Base-by-base conservation (phyloP, 2,797 vertebrate species). In the Aphelocoma californica region DNA sequence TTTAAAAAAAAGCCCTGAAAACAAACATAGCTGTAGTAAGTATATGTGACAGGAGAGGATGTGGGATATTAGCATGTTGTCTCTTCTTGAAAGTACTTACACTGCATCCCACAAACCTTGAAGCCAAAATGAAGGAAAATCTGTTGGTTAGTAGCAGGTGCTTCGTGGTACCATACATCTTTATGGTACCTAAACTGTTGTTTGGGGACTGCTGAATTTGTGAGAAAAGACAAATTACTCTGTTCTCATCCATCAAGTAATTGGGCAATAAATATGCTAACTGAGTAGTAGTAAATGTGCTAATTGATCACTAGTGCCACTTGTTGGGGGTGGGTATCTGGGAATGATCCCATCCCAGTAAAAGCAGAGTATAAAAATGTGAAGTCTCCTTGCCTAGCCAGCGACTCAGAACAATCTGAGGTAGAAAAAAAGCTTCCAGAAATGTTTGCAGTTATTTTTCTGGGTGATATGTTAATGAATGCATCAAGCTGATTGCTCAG, bases 401-500 rank as follows among this genome's bases (percentile, higher is more conserved):
- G 73, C 9, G 29, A 72, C 25, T 90, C 32, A 5, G 34, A 90
- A 85, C 19, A 50, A 36, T 50, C 36, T 53, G 51, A 85, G 71
- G 18, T n/a, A 44, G 56, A 66, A 75, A 40, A 78, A 91, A 65
- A 94, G 14, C 77, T 91, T 81, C 60, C 67, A 47, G 80, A 84
- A 91, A 84, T 67, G 34, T 82, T 70, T 69, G 64, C 60, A 71
- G 36, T 88, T 92, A 10, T 91, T 79, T 96, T 94, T 81, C 80
- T 90, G 79, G 91, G 66, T 71, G 90, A 79, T 91, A 56, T 58
- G 48, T 94, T 96, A 94, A 93, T 94, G 79, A 90, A 72, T 23
- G 31, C 75, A 93, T 93, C 83, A 56, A 79, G 80, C 86, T 77
- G 90, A 90, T 94, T 91, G 90, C 90, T 94, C 82, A 94, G 80